A percentile compares a stretch with the other conserved stretches of the same genome.
Evolutionary conservation across 2,797 vertebrate species (phyloP).

Genomic region (Lagocephalus sceleratus): DNA sequence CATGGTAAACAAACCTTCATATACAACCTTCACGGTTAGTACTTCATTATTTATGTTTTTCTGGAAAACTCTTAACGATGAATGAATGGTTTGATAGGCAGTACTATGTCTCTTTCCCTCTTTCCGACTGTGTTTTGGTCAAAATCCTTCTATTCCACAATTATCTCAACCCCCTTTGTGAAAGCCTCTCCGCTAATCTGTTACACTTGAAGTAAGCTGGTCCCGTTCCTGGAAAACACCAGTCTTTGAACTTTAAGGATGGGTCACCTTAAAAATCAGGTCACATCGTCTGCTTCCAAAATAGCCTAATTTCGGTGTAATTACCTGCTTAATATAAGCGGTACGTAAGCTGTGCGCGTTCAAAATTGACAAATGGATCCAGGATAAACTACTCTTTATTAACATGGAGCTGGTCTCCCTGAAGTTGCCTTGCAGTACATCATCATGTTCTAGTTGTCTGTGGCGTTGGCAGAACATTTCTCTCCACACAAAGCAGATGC

Average conservation of each 20-base stretch:
- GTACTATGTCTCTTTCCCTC: slow-evolving; percentile 20
- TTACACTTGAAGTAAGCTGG: not conserved
- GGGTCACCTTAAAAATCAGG: too few relatives aligned
- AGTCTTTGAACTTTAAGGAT: not conserved
- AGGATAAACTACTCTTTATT: slow-evolving; percentile 4
- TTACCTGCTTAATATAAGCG: too few relatives aligned
- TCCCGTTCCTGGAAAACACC: not conserved
- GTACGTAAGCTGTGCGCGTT: too few relatives aligned
- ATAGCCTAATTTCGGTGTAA: not conserved
- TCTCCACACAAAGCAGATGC: slow-evolving; percentile 15
- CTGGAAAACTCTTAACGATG: slow-evolving; percentile 48
- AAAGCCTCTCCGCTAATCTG: not conserved
- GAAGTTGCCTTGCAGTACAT: too few relatives aligned
- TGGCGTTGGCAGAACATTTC: slow-evolving; percentile 21
- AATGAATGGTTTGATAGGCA: slow-evolving; percentile 43
- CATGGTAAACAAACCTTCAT: slow-evolving; percentile 2
- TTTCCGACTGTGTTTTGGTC: not conserved
- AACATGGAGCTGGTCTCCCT: slow-evolving; percentile 4
- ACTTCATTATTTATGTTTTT: slow-evolving; percentile 58
- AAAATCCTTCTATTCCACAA: too few relatives aligned
- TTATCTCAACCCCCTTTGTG: not conserved
- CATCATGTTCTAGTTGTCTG: slow-evolving; percentile 16
- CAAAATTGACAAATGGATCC: too few relatives aligned
- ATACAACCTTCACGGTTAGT: slow-evolving; percentile 2
- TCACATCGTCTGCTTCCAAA: not conserved